Percentiles rank a stretch among this genome's conserved stretches.
phyloP scores from a whole-genome alignment of 2,797 vertebrate species.

The Cercopithecus petaurista region DNA sequence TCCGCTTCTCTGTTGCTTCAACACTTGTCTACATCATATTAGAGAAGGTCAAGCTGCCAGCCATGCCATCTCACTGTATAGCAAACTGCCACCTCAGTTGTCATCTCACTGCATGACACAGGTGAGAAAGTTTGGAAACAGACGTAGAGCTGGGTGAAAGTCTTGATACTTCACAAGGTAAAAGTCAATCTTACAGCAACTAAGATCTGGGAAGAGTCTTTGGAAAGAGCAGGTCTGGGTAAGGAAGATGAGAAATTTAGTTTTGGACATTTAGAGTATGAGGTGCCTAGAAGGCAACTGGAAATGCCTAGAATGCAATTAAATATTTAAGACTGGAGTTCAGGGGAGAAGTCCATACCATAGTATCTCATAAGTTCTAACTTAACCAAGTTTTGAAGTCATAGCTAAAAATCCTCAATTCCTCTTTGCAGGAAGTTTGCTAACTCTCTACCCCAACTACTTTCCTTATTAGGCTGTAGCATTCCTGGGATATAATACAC shows the following conservation, averaged over 20 bases:
- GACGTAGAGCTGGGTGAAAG: neutral
- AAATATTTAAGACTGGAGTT: neutral
- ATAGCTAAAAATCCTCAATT: neutral
- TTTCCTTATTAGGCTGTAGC: neutral
- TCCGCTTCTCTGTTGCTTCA: neutral
- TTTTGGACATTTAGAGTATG: neutral
- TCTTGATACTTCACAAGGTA: neutral
- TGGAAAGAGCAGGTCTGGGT: neutral
- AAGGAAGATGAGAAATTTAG: neutral
- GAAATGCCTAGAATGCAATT: neutral
- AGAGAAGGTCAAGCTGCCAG: constrained; percentile 43
- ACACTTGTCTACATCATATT: constrained; percentile 51
- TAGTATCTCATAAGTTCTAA: neutral
- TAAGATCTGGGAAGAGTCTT: neutral
- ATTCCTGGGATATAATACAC: neutral
- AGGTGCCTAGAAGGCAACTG: neutral
- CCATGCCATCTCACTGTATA: neutral
- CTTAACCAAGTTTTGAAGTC: neutral
- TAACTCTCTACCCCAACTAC: neutral
- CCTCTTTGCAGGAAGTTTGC: neutral
- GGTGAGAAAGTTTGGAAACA: neutral
- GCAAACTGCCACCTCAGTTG: neutral
- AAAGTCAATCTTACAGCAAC: neutral
- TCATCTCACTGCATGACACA: neutral
- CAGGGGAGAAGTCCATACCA: neutral